These are phyloP conservation scores for Suillia variegata DNA, from an alignment of 2,888 invertebrate genomes.

Conservation along the genomic window DNA sequence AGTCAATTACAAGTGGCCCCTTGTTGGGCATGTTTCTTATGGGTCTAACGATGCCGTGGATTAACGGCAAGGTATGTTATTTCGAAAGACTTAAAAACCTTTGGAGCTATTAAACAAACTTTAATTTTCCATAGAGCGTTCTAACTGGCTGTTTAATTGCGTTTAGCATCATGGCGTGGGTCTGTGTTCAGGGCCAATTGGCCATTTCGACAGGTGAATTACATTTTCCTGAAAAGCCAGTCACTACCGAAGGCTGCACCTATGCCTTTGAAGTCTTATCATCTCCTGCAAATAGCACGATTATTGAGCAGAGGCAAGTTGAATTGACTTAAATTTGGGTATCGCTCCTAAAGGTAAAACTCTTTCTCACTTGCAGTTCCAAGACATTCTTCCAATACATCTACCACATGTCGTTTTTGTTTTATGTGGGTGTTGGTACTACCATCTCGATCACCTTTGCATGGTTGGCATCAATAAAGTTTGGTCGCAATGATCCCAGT, in stretches of 20 bases:
- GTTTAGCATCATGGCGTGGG: slow-evolving; percentile 69
- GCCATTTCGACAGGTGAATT: slow-evolving; percentile 69
- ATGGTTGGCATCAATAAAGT: slow-evolving; percentile 65
- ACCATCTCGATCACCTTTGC: slow-evolving; percentile 66
- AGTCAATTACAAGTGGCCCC: slow-evolving; percentile 71
- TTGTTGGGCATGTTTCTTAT: slow-evolving; percentile 73
- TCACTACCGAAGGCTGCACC: slow-evolving; percentile 63
- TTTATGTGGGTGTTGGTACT: slow-evolving; percentile 71
- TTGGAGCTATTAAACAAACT: no score
- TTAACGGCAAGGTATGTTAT: slow-evolving; percentile 68
- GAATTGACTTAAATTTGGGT: no score
- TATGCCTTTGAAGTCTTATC: slow-evolving; percentile 64
- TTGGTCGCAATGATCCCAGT: slow-evolving; percentile 63
- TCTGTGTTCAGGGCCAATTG: slow-evolving; percentile 71
- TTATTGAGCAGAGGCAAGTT: no score
- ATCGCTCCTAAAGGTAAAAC: not conserved
- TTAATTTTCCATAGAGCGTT: slow-evolving; percentile 74
- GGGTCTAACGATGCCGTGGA: slow-evolving; percentile 70
- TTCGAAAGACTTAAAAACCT: no score
- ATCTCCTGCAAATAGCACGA: slow-evolving; percentile 35
- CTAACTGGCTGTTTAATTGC: slow-evolving; percentile 70
- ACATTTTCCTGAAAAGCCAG: slow-evolving; percentile 64
- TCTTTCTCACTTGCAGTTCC: slow-evolving; percentile 26
- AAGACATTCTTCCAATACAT: slow-evolving; percentile 44
- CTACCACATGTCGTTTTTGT: slow-evolving; percentile 73